phyloP scores from a whole-genome alignment of 2,888 invertebrate species.

The Magallana nippona region DNA sequence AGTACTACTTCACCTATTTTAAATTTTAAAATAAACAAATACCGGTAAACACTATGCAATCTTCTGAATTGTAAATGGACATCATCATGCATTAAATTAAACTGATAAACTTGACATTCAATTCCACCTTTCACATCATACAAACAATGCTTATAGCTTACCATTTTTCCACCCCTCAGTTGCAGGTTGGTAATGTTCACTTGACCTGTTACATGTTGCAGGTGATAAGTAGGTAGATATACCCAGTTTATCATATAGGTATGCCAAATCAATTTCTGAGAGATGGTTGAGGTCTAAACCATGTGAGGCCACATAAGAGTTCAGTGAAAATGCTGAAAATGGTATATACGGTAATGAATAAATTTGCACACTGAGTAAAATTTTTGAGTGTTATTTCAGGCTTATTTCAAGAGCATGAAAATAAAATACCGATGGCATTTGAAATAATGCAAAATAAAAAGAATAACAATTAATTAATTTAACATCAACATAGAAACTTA shows the following conservation, averaged over 20 bases:
- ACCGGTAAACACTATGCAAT: no score
- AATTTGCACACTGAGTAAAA: neutral
- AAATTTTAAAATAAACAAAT: no score
- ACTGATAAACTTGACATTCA: no score
- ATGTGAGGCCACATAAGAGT: neutral
- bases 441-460: no score
- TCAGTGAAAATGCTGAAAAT: conserved; percentile 25
- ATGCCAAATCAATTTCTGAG: neutral
- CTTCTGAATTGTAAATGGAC: no score
- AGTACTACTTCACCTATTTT: no score
- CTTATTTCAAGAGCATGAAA: no score
- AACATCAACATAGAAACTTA: neutral
- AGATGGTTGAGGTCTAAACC: conserved; percentile 15
- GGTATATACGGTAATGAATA: neutral
- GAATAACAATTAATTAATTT: no score
- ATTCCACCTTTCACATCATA: no score
- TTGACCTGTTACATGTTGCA: conserved; percentile 2
- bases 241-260: conserved; percentile 31
- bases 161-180: conserved; percentile 8
- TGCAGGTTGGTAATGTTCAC: neutral
- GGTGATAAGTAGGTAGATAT: conserved; percentile 4
- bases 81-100: no score
- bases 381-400: neutral
- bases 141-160: neutral
- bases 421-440: no score